These are phyloP conservation scores for Drosophila greeni DNA, from an alignment of 2,888 invertebrate genomes.

Conservation along the genomic window DNA sequence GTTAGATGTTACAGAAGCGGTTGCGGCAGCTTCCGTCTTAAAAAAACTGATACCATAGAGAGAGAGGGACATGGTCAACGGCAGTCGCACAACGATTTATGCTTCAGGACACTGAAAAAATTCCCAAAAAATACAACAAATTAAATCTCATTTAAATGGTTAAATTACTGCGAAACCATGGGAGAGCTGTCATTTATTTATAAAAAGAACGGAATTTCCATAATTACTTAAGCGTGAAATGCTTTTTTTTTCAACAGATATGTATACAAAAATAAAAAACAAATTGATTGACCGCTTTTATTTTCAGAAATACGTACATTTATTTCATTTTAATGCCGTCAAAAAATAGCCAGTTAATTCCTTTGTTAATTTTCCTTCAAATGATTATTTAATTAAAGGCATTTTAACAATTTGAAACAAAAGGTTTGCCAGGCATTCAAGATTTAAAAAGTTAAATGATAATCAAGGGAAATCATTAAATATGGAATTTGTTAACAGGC, in stretches of 20 bases:
- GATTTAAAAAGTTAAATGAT: not conserved
- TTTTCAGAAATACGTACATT: not conserved
- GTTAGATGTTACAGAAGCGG: slow-evolving; percentile 45
- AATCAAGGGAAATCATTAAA: not conserved
- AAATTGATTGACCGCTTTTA: slow-evolving; percentile 2
- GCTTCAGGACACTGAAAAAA: slow-evolving; percentile 15
- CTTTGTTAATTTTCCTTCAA: not conserved
- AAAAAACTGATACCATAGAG: not conserved
- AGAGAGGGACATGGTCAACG: slow-evolving; percentile 9
- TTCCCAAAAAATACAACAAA: not conserved
- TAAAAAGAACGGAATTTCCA: not conserved
- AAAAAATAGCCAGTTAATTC: not conserved
- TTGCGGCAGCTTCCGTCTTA: slow-evolving; percentile 26
- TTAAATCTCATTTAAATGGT: not conserved
- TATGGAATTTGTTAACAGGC: not conserved
- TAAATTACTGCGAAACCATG: not conserved
- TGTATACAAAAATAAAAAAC: not conserved
- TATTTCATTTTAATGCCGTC: not conserved
- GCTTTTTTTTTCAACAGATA: not conserved
- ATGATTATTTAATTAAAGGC: slow-evolving; percentile 7
- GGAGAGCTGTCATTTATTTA: not conserved
- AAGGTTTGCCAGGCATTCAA: not conserved
- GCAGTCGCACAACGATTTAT: slow-evolving; percentile 36
- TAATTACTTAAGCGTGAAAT: not conserved
- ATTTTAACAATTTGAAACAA: not conserved